These are phyloP conservation scores for Periplaneta americana DNA, from an alignment of 1,140 invertebrate genomes.

Conservation along the genomic window DNA sequence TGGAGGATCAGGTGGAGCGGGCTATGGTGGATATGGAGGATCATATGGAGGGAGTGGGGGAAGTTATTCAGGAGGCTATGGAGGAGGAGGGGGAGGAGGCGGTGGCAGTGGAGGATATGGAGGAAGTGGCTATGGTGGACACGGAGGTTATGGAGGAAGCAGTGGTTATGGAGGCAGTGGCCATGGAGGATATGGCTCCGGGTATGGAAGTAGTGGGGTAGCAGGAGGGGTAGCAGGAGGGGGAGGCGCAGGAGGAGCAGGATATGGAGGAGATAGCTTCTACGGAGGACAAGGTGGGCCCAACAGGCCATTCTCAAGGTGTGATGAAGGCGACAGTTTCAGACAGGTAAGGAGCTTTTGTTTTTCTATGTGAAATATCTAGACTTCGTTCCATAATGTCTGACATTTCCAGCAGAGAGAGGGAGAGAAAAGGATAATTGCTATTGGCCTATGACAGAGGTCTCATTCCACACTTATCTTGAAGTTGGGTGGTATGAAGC, in stretches of 20 bases:
- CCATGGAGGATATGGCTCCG: slow-evolving; percentile 23
- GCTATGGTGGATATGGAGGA: slow-evolving; percentile 31
- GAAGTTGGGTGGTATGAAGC: too few species aligned
- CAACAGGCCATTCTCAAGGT: slow-evolving; percentile 29
- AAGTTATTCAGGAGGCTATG: slow-evolving; percentile 30
- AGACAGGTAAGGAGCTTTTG: slow-evolving; percentile 49
- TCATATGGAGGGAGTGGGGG: slow-evolving; percentile 25
- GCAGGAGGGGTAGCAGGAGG: slow-evolving; percentile 15
- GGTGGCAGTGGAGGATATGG: slow-evolving; percentile 40
- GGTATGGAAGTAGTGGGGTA: slow-evolving; percentile 18
- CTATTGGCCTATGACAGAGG: too few species aligned
- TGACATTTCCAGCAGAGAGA: too few species aligned
- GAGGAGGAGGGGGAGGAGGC: slow-evolving; percentile 34
- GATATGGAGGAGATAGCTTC: slow-evolving; percentile 11
- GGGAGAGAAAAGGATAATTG: too few species aligned
- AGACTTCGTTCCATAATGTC: too few species aligned
- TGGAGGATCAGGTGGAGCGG: slow-evolving; percentile 1
- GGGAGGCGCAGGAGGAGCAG: slow-evolving; percentile 13
- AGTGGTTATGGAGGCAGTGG: slow-evolving; percentile 15
- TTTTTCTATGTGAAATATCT: too few species aligned
- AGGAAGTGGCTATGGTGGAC: slow-evolving; percentile 35
- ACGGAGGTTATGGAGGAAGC: slow-evolving; percentile 34
- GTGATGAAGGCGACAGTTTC: slow-evolving; percentile 73
- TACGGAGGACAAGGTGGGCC: slow-evolving; percentile 4
- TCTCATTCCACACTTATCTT: too few species aligned